Conservation (phyloP, 2,113 vertebrate genomes). For the Chaetodon trifascialis region DNA sequence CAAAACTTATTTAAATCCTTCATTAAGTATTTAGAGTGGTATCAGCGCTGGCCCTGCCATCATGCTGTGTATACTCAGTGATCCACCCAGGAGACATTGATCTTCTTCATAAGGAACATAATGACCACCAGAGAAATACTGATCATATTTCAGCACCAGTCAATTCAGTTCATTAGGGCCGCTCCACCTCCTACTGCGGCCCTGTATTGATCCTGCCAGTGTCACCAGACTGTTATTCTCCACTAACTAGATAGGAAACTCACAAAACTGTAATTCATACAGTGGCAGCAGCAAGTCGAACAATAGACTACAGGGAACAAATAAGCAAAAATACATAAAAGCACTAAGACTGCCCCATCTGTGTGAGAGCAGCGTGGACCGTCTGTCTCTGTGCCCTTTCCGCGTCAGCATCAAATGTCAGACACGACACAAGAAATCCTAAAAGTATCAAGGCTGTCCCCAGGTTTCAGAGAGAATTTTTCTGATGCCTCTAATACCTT, state of each 20-base stretch:
- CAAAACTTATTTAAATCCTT: slow-evolving; percentile 73
- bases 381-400: slow-evolving; percentile 55
- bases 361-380: slow-evolving; percentile 11
- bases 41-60: slow-evolving; percentile 65
- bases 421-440: slow-evolving; percentile 71
- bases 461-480: slow-evolving; percentile 68
- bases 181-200: slow-evolving; percentile 77
- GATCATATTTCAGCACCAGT: slow-evolving; percentile 84
- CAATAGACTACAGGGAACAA: slow-evolving; percentile 49
- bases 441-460: slow-evolving; percentile 73
- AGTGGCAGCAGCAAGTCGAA: slow-evolving; percentile 43
- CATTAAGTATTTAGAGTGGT: slow-evolving; percentile 84
- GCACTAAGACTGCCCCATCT: slow-evolving; percentile 13
- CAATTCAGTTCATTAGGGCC: slow-evolving; percentile 82
- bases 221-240: slow-evolving; percentile 75
- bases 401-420: slow-evolving; percentile 71
- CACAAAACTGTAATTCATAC: slow-evolving; percentile 68
- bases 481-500: slow-evolving; percentile 67
- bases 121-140: slow-evolving; percentile 82
- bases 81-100: slow-evolving; percentile 82
- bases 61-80: slow-evolving; percentile 75
- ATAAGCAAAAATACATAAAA: slow-evolving; percentile 50
- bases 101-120: slow-evolving; percentile 84
- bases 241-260: slow-evolving; percentile 70
- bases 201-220: slow-evolving; percentile 77